Conservation (phyloP, 2,888 invertebrate species). For the Schizotus pectinicornis region DNA sequence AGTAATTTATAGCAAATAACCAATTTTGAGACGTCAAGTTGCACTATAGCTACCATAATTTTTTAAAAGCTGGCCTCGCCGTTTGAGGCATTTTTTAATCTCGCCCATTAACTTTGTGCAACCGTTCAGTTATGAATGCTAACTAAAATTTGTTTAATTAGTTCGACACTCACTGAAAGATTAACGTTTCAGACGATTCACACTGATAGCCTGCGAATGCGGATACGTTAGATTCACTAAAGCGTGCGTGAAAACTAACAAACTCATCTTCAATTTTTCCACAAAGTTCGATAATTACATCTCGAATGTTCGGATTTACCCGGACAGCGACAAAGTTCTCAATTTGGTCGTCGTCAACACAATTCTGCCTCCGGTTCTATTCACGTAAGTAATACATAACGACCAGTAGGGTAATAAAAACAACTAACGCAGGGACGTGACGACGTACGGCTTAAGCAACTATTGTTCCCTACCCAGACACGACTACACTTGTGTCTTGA, state of each 20-base stretch:
- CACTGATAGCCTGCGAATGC: conserved; percentile 67
- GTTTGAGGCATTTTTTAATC: too few relatives aligned
- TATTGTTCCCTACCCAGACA: conserved; percentile 60
- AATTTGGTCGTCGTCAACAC: conserved; percentile 66
- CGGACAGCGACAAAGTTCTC: conserved; percentile 49
- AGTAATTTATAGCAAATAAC: conserved; percentile 53
- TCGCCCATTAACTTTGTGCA: too few relatives aligned
- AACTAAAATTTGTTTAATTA: too few relatives aligned
- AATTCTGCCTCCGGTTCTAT: conserved; percentile 64
- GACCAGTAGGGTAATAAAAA: too few relatives aligned
- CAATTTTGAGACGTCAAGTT: too few relatives aligned
- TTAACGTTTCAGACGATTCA: conserved; percentile 60
- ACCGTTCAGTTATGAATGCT: too few relatives aligned
- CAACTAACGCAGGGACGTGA: conserved; percentile 58
- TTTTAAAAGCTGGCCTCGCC: too few relatives aligned
- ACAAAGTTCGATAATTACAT: conserved; percentile 64
- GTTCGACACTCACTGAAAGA: background rate
- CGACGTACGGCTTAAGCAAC: conserved; percentile 59
- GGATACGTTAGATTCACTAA: conserved; percentile 64
- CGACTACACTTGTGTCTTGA: conserved; percentile 64
- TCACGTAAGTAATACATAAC: conserved; percentile 59
- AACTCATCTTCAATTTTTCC: conserved; percentile 60
- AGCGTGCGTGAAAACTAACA: conserved; percentile 59
- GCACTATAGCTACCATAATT: conserved; percentile 2
- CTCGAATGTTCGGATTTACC: conserved; percentile 62